Conservation (phyloP, 1,140 invertebrate genomes). For the Aphelenchoides fujianensis region DNA sequence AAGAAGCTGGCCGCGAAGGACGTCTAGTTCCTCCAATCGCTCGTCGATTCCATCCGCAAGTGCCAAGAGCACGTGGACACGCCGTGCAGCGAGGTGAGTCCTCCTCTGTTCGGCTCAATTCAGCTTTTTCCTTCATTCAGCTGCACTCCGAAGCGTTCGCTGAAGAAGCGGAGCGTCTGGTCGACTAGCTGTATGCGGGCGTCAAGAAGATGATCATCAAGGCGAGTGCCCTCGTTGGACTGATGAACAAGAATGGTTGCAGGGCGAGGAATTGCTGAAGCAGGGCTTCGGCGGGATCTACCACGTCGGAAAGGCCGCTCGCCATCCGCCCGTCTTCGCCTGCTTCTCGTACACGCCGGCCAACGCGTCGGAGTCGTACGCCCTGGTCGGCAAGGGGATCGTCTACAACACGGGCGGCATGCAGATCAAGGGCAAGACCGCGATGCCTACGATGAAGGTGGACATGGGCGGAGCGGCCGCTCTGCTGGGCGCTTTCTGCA, state of each 20-base stretch:
- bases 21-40: slow-evolving; percentile 23
- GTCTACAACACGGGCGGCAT: slow-evolving; percentile 88
- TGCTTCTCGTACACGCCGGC: slow-evolving; percentile 71
- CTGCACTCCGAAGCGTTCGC: slow-evolving; percentile 51
- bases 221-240: slow-evolving; percentile 54
- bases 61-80: slow-evolving; percentile 71
- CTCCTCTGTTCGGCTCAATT: too few species aligned
- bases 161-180: slow-evolving; percentile 46
- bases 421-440: slow-evolving; percentile 77
- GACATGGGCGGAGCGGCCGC: slow-evolving; percentile 70
- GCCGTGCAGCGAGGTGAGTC: slow-evolving; percentile 54
- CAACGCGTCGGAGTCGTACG: slow-evolving; percentile 73
- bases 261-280: too few species aligned
- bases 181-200: slow-evolving; percentile 25
- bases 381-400: slow-evolving; percentile 87
- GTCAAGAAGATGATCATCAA: slow-evolving; percentile 46
- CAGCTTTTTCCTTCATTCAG: slow-evolving; percentile 49
- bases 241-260: slow-evolving; percentile 75
- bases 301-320: too few species aligned
- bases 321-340: slow-evolving; percentile 74
- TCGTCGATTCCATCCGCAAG: slow-evolving; percentile 79
- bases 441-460: slow-evolving; percentile 68
- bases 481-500: slow-evolving; percentile 77
- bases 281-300: too few species aligned
- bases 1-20: neutral